Conservation (phyloP, 2,113 vertebrate species). For the Mellivora capensis region DNA sequence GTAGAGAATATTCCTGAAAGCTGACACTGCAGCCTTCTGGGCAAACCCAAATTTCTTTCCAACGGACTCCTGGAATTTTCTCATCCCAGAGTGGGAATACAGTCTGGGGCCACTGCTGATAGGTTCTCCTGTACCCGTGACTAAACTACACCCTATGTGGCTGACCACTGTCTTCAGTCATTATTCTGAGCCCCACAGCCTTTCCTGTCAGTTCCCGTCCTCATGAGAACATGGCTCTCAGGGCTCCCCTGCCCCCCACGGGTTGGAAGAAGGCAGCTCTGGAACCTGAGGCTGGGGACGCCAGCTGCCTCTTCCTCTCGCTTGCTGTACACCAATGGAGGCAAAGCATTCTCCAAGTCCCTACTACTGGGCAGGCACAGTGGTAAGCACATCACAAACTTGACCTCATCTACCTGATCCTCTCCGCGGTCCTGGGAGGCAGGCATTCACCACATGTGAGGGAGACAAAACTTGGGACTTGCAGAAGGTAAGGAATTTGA, state of each 20-base stretch:
- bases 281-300: not conserved
- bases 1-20: not conserved
- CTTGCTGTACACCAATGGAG: not conserved
- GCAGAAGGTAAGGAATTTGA: not conserved
- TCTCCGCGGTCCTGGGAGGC: not conserved
- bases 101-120: constrained; percentile 24
- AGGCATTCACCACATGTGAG: not conserved
- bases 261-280: not conserved
- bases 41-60: constrained; percentile 49
- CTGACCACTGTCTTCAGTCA: not conserved
- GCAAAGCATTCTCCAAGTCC: not conserved
- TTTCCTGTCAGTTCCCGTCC: not conserved
- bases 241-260: not conserved
- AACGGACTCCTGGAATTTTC: constrained; percentile 46
- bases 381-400: not conserved
- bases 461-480: not conserved
- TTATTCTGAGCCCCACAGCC: not conserved
- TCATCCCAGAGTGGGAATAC: constrained; percentile 38
- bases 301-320: not conserved
- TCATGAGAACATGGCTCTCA: not conserved
- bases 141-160: constrained; percentile 29
- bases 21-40: constrained; percentile 32
- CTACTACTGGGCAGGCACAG: not conserved
- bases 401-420: not conserved
- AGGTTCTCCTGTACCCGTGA: not conserved